Evolutionary conservation across 2,113 vertebrate genomes (phyloP).

Genomic region (Leptosomus discolor): DNA sequence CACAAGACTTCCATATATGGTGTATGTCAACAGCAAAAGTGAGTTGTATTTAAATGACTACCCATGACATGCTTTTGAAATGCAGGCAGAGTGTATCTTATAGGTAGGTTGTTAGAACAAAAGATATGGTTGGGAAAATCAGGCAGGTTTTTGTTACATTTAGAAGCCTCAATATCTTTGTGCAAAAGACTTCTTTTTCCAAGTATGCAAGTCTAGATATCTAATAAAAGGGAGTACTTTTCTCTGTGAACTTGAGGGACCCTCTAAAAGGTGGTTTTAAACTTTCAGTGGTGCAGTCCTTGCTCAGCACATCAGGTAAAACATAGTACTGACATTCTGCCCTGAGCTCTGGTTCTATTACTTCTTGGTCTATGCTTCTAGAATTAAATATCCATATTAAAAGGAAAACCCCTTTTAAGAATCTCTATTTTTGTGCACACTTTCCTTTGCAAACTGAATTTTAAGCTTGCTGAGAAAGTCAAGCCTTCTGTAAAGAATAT

Average conservation of each 20-base stretch:
- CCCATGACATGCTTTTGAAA: background rate
- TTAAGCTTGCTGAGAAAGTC: background rate
- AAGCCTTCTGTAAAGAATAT: background rate
- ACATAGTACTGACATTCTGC: background rate
- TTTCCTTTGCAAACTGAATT: background rate
- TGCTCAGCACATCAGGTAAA: background rate
- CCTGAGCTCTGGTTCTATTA: background rate
- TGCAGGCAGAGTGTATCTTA: background rate
- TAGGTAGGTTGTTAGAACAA: background rate
- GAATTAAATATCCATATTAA: background rate
- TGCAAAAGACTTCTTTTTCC: background rate
- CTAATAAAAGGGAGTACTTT: background rate
- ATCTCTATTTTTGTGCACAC: background rate
- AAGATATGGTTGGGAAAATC: background rate
- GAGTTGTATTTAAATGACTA: background rate
- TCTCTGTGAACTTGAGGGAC: background rate
- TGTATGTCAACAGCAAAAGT: background rate
- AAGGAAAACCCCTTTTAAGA: background rate
- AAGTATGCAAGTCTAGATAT: background rate
- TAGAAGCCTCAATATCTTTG: background rate
- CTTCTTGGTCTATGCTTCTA: background rate
- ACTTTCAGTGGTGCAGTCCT: background rate
- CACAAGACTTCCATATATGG: fast-evolving
- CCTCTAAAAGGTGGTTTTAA: background rate
- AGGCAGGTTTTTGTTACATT: background rate